Evolutionary conservation across 2,113 vertebrate genomes (phyloP).

Genomic region (Epinephelus moara): DNA sequence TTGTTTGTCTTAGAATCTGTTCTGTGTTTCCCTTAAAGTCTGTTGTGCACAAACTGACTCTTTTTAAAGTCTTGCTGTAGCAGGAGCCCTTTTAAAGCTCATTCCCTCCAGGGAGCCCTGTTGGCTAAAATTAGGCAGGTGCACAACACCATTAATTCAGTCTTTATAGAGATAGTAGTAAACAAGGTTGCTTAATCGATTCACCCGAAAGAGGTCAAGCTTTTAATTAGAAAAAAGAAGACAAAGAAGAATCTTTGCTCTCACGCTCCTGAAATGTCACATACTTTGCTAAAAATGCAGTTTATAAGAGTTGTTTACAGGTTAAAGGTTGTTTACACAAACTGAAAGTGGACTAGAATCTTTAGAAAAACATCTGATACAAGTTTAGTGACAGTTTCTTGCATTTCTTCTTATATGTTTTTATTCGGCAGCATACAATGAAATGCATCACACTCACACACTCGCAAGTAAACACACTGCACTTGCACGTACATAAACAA

Average conservation of each 20-base stretch:
- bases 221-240: neutral
- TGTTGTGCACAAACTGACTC: too few species aligned
- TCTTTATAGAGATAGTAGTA: neutral
- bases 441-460: neutral
- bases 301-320: neutral
- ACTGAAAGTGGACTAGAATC: neutral
- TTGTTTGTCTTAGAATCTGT: neutral
- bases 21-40: neutral
- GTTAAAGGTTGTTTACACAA: neutral
- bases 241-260: neutral
- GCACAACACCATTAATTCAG: constrained; percentile 7
- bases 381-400: neutral
- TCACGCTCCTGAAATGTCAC: accelerated
- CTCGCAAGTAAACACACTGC: neutral
- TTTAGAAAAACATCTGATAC: too few species aligned
- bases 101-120: too few species aligned
- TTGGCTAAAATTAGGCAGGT: constrained; percentile 7
- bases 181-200: neutral
- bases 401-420: neutral
- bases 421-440: neutral
- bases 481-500: neutral
- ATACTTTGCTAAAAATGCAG: too few species aligned
- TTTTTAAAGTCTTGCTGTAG: neutral
- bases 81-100: neutral
- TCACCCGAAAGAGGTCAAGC: neutral